Conservation (phyloP, 2,888 invertebrate genomes). For the Ceraclea dissimilis region DNA sequence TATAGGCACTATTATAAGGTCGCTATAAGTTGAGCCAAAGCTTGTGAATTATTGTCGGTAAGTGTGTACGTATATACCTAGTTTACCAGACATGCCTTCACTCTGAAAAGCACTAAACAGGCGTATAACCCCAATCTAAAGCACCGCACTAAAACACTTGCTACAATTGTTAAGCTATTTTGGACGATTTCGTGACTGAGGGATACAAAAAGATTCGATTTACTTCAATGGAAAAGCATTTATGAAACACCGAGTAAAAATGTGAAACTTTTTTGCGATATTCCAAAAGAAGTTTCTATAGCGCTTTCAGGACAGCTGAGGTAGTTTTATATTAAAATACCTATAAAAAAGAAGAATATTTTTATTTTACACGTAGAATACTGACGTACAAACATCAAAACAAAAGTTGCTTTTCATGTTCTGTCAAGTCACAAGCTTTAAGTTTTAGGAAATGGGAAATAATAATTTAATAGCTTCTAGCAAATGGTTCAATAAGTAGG, state of each 20-base stretch:
- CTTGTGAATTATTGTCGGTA: neutral
- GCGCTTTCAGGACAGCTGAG: neutral
- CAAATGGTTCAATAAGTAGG: too few species aligned
- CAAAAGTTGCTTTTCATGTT: too few species aligned
- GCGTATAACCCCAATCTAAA: conserved; percentile 21
- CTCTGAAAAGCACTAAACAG: conserved; percentile 23
- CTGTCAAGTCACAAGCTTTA: too few species aligned
- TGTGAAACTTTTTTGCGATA: neutral
- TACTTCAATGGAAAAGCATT: neutral
- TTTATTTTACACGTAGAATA: too few species aligned
- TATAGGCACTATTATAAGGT: neutral
- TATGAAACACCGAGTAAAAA: neutral
- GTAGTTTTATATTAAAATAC: neutral
- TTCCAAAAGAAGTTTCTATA: neutral
- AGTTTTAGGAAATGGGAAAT: too few species aligned
- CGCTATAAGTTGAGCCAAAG: neutral
- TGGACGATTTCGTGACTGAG: conserved; percentile 9
- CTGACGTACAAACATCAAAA: too few species aligned
- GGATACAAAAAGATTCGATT: neutral
- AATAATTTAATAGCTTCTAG: too few species aligned
- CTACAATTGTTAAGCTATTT: conserved; percentile 15
- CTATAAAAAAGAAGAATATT: neutral
- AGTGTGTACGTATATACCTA: neutral
- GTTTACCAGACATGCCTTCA: conserved; percentile 14
- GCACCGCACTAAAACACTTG: conserved; percentile 24